Evolutionary conservation across 2,888 invertebrate genomes (phyloP).

Genomic region (Erynnis tages): DNA sequence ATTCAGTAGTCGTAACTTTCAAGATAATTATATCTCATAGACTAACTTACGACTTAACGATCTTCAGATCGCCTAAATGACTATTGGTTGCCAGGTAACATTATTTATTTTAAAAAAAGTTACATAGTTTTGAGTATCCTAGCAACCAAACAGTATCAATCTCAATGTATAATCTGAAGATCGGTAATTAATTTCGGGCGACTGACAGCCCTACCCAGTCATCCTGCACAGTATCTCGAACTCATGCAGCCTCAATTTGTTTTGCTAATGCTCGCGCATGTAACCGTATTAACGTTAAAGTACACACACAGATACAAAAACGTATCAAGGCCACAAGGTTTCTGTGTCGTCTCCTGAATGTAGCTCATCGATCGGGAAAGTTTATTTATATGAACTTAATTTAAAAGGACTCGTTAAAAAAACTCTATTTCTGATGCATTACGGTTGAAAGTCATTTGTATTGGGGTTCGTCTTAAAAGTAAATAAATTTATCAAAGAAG

Average conservation of each 20-base stretch:
- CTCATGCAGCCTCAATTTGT: constrained; percentile 22
- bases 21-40: too few species aligned
- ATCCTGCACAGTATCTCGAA: constrained; percentile 14
- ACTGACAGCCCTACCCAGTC: constrained; percentile 13
- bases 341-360: constrained; percentile 8
- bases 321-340: constrained; percentile 16
- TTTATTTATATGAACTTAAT: constrained; percentile 1
- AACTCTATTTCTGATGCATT: neutral
- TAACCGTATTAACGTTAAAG: constrained; percentile 22
- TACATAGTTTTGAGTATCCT: too few species aligned
- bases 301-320: neutral
- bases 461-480: neutral
- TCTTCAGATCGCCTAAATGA: too few species aligned
- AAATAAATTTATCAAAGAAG: too few species aligned
- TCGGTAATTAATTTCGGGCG: neutral
- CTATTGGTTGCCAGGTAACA: too few species aligned
- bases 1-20: too few species aligned
- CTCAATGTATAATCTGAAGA: too few species aligned
- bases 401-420: neutral
- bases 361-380: constrained; percentile 14
- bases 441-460: neutral
- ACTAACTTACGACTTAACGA: too few species aligned
- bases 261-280: constrained; percentile 14
- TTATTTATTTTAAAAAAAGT: too few species aligned
- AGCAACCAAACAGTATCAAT: too few species aligned